Base-by-base conservation (phyloP, 2,888 invertebrate species). In the Brachylomia viminalis region DNA sequence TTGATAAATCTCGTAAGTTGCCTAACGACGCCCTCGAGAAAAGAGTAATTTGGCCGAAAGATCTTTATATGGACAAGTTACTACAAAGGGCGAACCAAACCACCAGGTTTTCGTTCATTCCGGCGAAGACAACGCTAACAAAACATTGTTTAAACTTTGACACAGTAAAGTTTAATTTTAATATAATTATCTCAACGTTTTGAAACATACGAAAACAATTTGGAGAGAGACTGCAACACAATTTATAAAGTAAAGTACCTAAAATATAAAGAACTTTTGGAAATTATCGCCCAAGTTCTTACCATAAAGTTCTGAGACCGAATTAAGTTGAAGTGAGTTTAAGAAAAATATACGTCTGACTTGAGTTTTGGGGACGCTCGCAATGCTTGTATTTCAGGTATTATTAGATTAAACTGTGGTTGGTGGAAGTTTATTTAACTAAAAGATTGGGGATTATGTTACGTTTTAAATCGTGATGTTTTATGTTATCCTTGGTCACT, bases 201-300 rank as follows among this genome's bases (percentile, higher is more conserved):
- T 78, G 81, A 85, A 87, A 80, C 85, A 80, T 86, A 87, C 80
- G 72, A 87, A 90, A 90, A 90, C 86, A 91, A 90, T 90, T 88
- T 73, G 86, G 82, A 52, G 79, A 42, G 61, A 7, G 5, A 78
- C 87, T 88, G 87, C 86, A 87, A 86, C 85, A 86, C 86, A 88
- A 90, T 89, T 90, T 90, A 90, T 88, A 88, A 91, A 89, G 86
- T 86, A 87, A 61, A 70, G 86, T 66, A 72, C 69, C 83, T 59
- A 38, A 84, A 89, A 89, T 90, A 77, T 87, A 81, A 84, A 76
- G 86, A 92, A 93, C 87, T 92, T 92, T 89, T 82, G 74, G 86
- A 90, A 93, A 93, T 93, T 93, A 93, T 93, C 86, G 90, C 84
- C 75, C n/a, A 90, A 93, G 89, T 93, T 92, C 81, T 76, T 82